Conservation (phyloP, 2,113 vertebrate genomes). For the Prinia subflava region DNA sequence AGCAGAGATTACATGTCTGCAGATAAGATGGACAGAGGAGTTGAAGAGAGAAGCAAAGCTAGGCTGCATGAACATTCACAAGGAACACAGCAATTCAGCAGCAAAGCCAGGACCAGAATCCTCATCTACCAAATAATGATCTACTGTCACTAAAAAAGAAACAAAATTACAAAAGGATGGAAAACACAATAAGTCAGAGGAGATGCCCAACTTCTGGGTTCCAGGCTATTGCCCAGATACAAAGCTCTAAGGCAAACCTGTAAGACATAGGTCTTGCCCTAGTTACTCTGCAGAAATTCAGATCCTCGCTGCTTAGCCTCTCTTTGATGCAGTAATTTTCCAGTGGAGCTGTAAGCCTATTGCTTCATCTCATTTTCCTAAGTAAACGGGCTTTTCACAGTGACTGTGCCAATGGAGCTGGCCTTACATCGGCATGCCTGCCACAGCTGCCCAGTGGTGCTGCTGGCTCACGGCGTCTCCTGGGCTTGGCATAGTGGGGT, state of each 20-base stretch:
- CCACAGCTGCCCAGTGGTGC: neutral
- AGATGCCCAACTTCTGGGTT: fast-evolving
- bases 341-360: neutral
- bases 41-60: neutral
- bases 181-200: neutral
- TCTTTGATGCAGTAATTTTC: slow-evolving; percentile 8
- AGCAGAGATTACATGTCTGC: neutral
- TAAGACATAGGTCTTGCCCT: neutral
- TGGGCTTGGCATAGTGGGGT: fast-evolving
- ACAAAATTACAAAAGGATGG: neutral
- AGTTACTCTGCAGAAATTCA: neutral
- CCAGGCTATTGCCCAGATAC: neutral
- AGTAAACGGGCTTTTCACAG: neutral
- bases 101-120: neutral
- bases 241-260: neutral
- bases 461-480: fast-evolving
- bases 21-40: neutral
- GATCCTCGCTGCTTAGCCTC: neutral
- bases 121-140: neutral
- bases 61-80: neutral
- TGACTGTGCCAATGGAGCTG: neutral
- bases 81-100: neutral
- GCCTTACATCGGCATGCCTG: neutral
- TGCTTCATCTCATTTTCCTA: neutral
- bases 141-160: neutral